Evolutionary conservation across 2,888 invertebrate species (phyloP).

Genomic region (Eubasilissa splendida): DNA sequence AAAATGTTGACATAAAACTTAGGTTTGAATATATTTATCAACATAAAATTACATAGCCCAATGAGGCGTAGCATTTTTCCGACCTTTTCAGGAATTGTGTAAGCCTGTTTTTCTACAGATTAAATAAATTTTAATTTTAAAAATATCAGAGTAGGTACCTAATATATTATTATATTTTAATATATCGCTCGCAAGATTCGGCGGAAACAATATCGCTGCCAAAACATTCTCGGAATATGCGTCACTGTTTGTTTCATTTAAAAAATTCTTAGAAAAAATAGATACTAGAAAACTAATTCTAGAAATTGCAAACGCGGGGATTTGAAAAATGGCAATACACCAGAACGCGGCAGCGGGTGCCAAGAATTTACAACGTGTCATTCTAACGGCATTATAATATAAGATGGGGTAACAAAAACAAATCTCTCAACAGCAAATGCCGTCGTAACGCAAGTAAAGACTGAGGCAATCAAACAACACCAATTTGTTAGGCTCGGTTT

Average conservation of each 20-base stretch:
- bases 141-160: too few relatives aligned
- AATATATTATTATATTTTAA: too few relatives aligned
- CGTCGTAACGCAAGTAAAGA: constrained; percentile 41
- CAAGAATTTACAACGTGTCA: constrained; percentile 45
- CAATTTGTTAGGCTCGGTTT: constrained; percentile 49
- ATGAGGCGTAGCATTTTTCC: constrained; percentile 21
- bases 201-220: neutral
- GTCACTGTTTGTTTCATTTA: constrained; percentile 2
- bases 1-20: constrained; percentile 1
- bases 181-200: neutral
- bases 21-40: constrained; percentile 24
- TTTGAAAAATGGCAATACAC: constrained; percentile 3
- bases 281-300: neutral
- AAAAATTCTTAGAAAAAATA: neutral
- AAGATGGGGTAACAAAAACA: constrained; percentile 45
- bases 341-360: constrained; percentile 10
- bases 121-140: neutral
- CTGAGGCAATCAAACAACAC: constrained; percentile 49
- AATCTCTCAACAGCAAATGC: constrained; percentile 47
- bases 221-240: neutral
- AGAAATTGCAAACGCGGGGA: constrained; percentile 2
- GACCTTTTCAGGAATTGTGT: neutral
- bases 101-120: neutral
- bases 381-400: constrained; percentile 34
- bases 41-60: constrained; percentile 14